Conservation (phyloP, 2,113 vertebrate genomes). For the Zapus hudsonius region DNA sequence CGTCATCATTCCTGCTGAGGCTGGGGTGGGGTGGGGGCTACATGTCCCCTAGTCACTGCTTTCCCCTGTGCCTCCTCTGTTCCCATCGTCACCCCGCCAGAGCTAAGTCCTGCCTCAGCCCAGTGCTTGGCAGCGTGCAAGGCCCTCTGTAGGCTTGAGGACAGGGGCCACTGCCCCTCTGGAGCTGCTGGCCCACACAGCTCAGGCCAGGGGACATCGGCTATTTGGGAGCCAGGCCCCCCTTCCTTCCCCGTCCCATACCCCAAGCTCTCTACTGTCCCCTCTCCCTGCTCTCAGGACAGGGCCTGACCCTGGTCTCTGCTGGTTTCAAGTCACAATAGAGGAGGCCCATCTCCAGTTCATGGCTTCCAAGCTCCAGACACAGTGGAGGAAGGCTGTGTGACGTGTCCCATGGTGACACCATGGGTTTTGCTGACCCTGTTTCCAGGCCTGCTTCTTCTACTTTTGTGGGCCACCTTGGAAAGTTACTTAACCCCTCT, state of each 20-base stretch:
- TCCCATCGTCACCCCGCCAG: constrained; percentile 15
- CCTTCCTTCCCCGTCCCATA: no score
- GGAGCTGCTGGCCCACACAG: rapidly evolving
- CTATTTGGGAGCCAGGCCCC: neutral
- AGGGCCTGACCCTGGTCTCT: neutral
- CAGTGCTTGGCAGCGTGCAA: neutral
- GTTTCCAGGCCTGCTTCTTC: neutral
- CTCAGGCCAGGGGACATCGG: neutral
- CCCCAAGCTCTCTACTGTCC: neutral
- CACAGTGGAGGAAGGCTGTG: neutral
- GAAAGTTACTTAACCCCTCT: neutral
- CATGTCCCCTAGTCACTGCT: neutral
- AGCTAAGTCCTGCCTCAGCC: neutral
- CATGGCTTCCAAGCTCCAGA: neutral
- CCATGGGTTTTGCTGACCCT: neutral
- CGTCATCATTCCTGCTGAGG: rapidly evolving
- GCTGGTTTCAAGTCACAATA: neutral
- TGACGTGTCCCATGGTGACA: neutral
- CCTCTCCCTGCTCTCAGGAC: neutral
- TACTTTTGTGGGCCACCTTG: neutral
- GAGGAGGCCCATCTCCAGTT: neutral
- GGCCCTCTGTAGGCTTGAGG: neutral
- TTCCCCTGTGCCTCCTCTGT: neutral
- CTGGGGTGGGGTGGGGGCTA: no score
- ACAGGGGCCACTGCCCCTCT: neutral